Conservation (phyloP, 2,888 invertebrate genomes). For the Leptarthrus brevirostris region DNA sequence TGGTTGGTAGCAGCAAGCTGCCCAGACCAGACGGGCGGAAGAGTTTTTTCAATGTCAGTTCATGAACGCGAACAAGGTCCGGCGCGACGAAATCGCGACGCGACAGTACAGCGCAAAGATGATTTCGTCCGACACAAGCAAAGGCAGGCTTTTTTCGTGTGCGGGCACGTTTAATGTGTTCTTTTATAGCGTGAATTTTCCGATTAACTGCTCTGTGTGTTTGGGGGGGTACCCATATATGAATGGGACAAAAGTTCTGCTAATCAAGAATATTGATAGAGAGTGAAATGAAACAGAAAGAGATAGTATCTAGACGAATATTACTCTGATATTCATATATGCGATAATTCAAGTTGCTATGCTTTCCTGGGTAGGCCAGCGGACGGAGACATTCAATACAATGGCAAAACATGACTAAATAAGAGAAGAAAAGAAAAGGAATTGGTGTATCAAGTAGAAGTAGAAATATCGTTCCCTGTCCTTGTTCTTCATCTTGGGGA, state of each 20-base stretch:
- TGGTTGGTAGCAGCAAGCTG: not conserved
- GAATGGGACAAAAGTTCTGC: constrained; percentile 44
- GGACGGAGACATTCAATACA: constrained; percentile 27
- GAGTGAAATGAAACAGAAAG: constrained; percentile 31
- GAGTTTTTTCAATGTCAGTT: constrained; percentile 54
- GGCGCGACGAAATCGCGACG: constrained; percentile 9
- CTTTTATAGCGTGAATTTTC: constrained; percentile 31
- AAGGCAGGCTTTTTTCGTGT: not conserved
- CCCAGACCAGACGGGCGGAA: constrained; percentile 29
- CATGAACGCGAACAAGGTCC: constrained; percentile 53
- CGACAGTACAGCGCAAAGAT: constrained; percentile 9
- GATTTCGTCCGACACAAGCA: not conserved
- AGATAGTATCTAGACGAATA: constrained; percentile 10
- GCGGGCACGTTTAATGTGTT: not conserved
- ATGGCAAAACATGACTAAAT: constrained; percentile 29
- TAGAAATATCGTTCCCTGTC: constrained; percentile 16
- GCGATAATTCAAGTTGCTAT: constrained; percentile 1
- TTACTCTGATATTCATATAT: not conserved
- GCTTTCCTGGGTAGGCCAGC: constrained; percentile 23
- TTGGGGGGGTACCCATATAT: constrained; percentile 11
- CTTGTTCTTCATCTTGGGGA: constrained; percentile 43
- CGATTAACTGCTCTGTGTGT: constrained; percentile 10
- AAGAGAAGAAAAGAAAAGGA: constrained; percentile 1
- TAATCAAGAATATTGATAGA: constrained; percentile 24
- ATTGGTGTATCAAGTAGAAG: not conserved